These are phyloP conservation scores for Pygoscelis adeliae DNA, from an alignment of 2,113 vertebrate genomes.

Conservation along the genomic window DNA sequence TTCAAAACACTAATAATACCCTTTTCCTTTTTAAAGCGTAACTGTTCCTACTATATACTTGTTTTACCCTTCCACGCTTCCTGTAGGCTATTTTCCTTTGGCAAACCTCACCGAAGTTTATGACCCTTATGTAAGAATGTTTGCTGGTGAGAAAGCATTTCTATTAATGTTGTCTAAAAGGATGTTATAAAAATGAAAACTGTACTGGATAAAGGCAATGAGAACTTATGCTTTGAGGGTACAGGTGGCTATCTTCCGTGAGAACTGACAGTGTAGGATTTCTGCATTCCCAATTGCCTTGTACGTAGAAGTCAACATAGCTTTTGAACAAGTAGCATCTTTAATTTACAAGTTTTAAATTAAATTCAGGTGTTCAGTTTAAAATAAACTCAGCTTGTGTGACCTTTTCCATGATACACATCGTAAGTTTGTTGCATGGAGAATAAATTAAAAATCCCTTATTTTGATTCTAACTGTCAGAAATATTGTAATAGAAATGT, in stretches of 20 bases:
- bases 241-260: not conserved
- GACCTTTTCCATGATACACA: not conserved
- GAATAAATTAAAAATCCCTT: not conserved
- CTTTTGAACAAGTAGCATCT: not conserved
- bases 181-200: not conserved
- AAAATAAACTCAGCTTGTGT: not conserved
- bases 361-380: not conserved
- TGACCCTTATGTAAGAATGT: not conserved
- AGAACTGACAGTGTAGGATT: not conserved
- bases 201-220: not conserved
- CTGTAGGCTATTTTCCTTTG: not conserved
- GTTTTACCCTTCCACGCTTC: not conserved
- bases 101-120: not conserved
- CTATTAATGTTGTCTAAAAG: not conserved
- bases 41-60: not conserved
- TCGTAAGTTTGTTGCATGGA: not conserved
- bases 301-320: accelerated
- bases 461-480: not conserved
- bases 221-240: not conserved
- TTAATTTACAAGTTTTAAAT: not conserved
- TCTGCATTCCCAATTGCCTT: not conserved
- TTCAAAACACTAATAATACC: not conserved
- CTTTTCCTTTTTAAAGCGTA: not conserved
- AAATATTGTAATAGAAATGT: not conserved
- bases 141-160: not conserved